Conservation (phyloP, 2,888 invertebrate species). For the Ophraella communa region DNA sequence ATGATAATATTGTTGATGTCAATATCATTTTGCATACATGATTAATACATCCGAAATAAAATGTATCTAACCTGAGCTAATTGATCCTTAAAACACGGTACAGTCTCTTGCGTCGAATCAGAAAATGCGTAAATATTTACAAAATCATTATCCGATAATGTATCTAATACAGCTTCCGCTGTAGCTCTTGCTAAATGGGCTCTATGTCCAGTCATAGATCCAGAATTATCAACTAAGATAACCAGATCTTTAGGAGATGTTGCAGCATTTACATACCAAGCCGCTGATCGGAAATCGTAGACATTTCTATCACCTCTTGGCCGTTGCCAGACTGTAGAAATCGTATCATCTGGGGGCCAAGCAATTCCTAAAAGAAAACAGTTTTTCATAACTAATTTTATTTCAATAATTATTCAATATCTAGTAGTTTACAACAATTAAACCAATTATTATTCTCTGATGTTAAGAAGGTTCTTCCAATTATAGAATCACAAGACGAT, state of each 20-base stretch:
- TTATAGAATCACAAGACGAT: no score
- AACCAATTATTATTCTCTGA: no score
- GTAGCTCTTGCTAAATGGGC: conserved; percentile 88
- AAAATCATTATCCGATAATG: conserved; percentile 95
- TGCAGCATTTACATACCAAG: conserved; percentile 97
- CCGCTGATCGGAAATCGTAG: conserved; percentile 92
- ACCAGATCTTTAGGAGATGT: conserved; percentile 97
- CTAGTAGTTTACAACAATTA: no score
- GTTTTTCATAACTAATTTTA: no score
- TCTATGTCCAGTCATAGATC: conserved; percentile 84
- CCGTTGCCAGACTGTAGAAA: conserved; percentile 63
- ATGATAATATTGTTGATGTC: no score
- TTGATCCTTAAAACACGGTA: conserved; percentile 88
- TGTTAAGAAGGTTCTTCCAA: no score
- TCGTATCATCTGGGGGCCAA: conserved; percentile 79
- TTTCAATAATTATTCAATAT: no score
- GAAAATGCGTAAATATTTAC: conserved; percentile 94
- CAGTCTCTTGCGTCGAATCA: conserved; percentile 81
- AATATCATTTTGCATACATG: no score
- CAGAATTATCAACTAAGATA: conserved; percentile 90
- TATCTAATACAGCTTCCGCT: conserved; percentile 88
- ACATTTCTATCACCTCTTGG: conserved; percentile 81
- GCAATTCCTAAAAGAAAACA: conserved; percentile 68
- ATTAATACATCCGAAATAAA: not conserved
- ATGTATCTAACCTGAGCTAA: conserved; percentile 76